Percentiles rank a stretch among this genome's conserved stretches.
phyloP scores from a whole-genome alignment of 1,140 invertebrate species.

The Lepidurus couesii region DNA sequence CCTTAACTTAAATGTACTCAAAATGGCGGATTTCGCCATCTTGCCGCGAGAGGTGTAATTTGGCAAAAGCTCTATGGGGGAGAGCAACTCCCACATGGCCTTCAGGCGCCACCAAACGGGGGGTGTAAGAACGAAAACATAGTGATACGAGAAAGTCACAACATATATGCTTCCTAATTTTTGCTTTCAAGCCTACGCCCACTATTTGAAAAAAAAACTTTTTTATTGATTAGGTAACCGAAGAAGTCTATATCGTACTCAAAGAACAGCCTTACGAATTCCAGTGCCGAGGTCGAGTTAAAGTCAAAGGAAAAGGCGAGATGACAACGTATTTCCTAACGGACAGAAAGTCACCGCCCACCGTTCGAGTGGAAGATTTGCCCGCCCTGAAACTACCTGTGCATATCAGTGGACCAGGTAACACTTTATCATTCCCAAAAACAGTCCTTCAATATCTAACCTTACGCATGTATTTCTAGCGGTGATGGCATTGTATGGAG shows the following conservation, averaged over 20 bases:
- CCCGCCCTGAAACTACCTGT: constrained; percentile 38
- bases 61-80: too few relatives aligned
- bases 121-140: too few relatives aligned
- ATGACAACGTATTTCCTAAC: constrained; percentile 88
- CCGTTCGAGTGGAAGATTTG: constrained; percentile 52
- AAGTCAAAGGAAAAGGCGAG: constrained; percentile 88
- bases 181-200: too few relatives aligned
- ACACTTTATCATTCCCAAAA: background rate
- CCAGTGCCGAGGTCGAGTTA: constrained; percentile 76
- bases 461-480: background rate
- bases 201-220: background rate
- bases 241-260: constrained; percentile 69
- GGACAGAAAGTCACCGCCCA: constrained; percentile 57
- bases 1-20: too few relatives aligned
- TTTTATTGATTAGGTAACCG: constrained; percentile 56
- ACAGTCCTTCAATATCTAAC: background rate
- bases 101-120: too few relatives aligned
- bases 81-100: too few relatives aligned
- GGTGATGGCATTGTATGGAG: constrained; percentile 51
- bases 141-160: too few relatives aligned
- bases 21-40: too few relatives aligned
- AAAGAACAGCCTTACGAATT: constrained; percentile 67
- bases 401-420: constrained; percentile 19
- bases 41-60: too few relatives aligned
- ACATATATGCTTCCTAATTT: too few relatives aligned